phyloP scores from a whole-genome alignment of 1,140 invertebrate genomes.

The Holcopasites calliopsidis region DNA sequence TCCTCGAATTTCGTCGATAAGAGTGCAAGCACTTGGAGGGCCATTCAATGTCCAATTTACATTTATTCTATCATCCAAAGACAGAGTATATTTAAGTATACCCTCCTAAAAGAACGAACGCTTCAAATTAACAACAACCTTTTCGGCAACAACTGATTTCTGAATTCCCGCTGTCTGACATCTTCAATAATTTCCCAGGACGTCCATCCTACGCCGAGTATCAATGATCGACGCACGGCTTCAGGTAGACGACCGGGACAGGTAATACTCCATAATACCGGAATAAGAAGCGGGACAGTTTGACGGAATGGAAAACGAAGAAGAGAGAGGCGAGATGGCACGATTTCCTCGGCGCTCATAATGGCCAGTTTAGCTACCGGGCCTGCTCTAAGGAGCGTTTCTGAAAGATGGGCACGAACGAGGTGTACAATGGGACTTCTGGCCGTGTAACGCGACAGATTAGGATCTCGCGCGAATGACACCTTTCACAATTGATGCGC shows the following conservation, averaged over 20 bases:
- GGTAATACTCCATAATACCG: constrained; percentile 40
- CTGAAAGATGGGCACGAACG: constrained; percentile 66
- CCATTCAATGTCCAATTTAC: no score
- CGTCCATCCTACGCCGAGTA: not conserved
- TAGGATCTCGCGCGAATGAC: constrained; percentile 68
- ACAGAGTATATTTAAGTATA: no score
- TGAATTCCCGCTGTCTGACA: not conserved
- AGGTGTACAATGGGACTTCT: constrained; percentile 54
- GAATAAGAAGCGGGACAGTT: constrained; percentile 45
- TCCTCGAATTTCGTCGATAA: no score
- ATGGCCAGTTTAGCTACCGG: constrained; percentile 54
- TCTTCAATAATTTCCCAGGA: not conserved
- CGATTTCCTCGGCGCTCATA: constrained; percentile 43
- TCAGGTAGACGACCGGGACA: constrained; percentile 43
- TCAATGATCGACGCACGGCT: constrained; percentile 3
- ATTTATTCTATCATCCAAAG: no score
- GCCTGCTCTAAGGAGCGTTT: constrained; percentile 61
- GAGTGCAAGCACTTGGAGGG: no score
- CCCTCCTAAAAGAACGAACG: no score
- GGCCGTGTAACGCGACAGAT: constrained; percentile 65
- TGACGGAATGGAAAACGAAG: not conserved
- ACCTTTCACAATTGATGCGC: constrained; percentile 71
- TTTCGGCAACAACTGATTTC: not conserved
- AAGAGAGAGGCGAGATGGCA: constrained; percentile 23
- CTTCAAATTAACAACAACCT: not conserved